Evolutionary conservation across 2,113 vertebrate genomes (phyloP).

Genomic region (Oplegnathus fasciatus): DNA sequence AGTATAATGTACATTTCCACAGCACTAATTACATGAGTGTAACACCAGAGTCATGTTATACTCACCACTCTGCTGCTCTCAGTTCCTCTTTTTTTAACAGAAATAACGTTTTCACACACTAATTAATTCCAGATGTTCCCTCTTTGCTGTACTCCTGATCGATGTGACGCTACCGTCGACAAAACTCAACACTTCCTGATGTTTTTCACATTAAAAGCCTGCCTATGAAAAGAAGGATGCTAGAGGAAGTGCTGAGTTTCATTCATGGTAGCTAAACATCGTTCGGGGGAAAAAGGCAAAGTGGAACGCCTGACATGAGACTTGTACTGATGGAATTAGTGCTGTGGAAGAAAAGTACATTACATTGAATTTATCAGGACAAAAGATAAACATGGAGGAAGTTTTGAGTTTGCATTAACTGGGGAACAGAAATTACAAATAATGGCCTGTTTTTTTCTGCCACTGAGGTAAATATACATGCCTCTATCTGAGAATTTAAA

Average conservation of each 20-base stretch:
- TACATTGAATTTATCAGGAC: background rate
- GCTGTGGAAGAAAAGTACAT: background rate
- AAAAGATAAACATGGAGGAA: background rate
- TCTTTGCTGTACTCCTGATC: background rate
- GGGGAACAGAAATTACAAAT: background rate
- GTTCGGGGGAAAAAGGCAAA: background rate
- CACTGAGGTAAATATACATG: background rate
- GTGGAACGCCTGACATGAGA: background rate
- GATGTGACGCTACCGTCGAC: background rate
- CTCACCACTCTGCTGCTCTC: background rate
- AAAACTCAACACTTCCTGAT: background rate
- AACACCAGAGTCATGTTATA: background rate
- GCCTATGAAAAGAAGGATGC: background rate
- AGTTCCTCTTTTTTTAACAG: background rate
- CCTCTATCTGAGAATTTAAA: background rate
- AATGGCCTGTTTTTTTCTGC: background rate
- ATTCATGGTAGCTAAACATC: background rate
- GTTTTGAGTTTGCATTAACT: background rate
- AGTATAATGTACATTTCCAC: background rate
- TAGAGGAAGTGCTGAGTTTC: background rate
- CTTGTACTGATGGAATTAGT: background rate
- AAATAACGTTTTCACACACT: background rate
- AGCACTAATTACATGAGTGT: background rate
- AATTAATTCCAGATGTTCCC: background rate
- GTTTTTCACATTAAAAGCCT: slow-evolving; percentile 13